A percentile compares a stretch with the other conserved stretches of the same genome.
phyloP scores from a whole-genome alignment of 2,888 invertebrate species.

The Cheiracanthium punctorium region DNA sequence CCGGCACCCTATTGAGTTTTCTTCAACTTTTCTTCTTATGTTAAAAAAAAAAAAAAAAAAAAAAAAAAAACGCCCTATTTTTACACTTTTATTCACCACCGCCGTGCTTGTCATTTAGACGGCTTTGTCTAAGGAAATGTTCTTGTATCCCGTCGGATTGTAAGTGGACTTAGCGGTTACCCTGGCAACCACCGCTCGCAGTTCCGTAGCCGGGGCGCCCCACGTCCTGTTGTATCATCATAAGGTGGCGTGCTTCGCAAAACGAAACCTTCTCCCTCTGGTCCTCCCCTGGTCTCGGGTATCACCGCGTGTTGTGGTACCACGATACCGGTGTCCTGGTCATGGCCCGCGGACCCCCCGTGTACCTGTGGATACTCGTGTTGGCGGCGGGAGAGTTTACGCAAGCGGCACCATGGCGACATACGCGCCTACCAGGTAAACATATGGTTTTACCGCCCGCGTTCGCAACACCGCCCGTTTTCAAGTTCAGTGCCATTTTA shows the following conservation, averaged over 20 bases:
- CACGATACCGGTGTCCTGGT: background rate
- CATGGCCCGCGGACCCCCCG: background rate
- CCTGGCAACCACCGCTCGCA: background rate
- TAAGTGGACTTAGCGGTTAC: constrained; percentile 7
- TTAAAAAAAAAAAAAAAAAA: too few species aligned
- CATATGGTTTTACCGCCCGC: background rate
- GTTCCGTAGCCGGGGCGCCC: background rate
- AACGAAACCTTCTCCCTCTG: background rate
- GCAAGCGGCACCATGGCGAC: background rate
- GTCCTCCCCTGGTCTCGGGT: background rate
- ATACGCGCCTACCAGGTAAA: background rate
- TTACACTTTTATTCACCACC: background rate
- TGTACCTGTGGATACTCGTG: background rate
- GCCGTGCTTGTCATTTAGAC: background rate
- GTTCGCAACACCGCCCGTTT: too few species aligned
- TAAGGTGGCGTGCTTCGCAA: background rate
- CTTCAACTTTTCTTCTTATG: too few species aligned
- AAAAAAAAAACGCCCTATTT: too few species aligned
- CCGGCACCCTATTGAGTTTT: too few species aligned
- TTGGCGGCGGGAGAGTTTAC: background rate
- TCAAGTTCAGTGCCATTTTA: background rate
- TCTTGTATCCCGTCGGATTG: constrained; percentile 11
- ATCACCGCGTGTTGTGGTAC: background rate
- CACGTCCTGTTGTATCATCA: background rate
- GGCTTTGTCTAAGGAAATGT: background rate